phyloP scores from a whole-genome alignment of 2,888 invertebrate genomes.

The Amiota minor region DNA sequence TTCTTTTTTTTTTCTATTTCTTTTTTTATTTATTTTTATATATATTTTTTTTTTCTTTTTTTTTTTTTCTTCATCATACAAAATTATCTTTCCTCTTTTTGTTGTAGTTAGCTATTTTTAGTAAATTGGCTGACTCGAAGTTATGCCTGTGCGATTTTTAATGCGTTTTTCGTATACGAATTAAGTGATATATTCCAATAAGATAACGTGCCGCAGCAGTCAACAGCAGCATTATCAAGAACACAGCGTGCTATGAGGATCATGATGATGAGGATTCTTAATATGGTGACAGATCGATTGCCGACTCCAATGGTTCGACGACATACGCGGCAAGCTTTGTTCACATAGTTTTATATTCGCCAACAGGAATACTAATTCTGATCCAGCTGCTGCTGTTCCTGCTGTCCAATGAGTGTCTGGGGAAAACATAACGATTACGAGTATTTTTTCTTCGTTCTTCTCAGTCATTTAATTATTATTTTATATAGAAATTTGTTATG shows the following conservation, averaged over 20 bases:
- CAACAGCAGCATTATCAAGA: constrained; percentile 3
- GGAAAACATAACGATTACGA: too few species aligned
- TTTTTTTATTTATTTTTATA: too few species aligned
- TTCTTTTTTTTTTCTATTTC: too few species aligned
- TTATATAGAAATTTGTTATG: too few species aligned
- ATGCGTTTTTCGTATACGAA: constrained; percentile 18
- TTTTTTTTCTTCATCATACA: too few species aligned
- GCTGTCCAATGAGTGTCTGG: too few species aligned
- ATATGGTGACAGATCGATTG: constrained; percentile 19
- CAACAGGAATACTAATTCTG: constrained; percentile 14
- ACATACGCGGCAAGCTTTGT: background rate
- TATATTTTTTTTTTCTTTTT: too few species aligned
- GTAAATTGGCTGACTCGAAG: constrained; percentile 20
- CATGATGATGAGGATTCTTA: background rate
- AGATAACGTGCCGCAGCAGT: constrained; percentile 1
- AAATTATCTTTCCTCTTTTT: too few species aligned
- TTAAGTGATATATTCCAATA: constrained; percentile 16
- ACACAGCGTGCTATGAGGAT: background rate
- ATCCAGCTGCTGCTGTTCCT: background rate
- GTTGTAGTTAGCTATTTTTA: constrained; percentile 16
- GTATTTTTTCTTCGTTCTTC: too few species aligned
- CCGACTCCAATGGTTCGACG: background rate
- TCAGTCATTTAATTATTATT: too few species aligned
- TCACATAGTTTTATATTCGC: background rate
- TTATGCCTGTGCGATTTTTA: constrained; percentile 17